A percentile compares a stretch with the other conserved stretches of the same genome.
Evolutionary conservation across 2,113 vertebrate species (phyloP).

Genomic region (Microtus pennsylvanicus): DNA sequence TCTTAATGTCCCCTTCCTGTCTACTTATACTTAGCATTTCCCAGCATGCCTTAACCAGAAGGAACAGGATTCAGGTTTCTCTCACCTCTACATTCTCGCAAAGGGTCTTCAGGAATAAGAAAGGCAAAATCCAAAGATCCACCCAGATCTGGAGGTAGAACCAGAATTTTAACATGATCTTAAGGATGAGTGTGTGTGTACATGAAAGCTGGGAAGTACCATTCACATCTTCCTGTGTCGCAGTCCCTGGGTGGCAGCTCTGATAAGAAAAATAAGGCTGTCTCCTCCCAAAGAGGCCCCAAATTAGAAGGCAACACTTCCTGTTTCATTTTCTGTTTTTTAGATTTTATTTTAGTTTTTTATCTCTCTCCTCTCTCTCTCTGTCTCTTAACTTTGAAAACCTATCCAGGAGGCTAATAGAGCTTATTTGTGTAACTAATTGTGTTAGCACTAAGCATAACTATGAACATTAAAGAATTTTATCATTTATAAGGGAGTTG

Average conservation of each 20-base stretch:
- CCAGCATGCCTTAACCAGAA: not conserved
- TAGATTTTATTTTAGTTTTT: not conserved
- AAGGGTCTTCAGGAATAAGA: not conserved
- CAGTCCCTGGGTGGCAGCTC: not conserved
- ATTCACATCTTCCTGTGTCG: not conserved
- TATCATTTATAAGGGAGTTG: too few relatives aligned
- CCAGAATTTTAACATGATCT: not conserved
- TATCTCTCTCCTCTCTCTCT: too few relatives aligned
- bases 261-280: not conserved
- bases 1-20: not conserved
- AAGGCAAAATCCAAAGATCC: not conserved
- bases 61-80: not conserved
- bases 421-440: too few relatives aligned
- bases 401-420: too few relatives aligned
- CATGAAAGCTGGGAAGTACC: not conserved
- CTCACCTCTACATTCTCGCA: not conserved
- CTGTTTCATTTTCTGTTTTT: not conserved
- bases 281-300: too few relatives aligned
- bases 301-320: not conserved
- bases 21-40: not conserved
- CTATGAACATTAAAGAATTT: too few relatives aligned
- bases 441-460: too few relatives aligned
- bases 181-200: not conserved
- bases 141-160: not conserved
- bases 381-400: not conserved